A percentile compares a stretch with the other conserved stretches of the same genome.
These are phyloP conservation scores for Drosophila meridionalis DNA, from an alignment of 2,888 invertebrate species.

Conservation along the genomic window DNA sequence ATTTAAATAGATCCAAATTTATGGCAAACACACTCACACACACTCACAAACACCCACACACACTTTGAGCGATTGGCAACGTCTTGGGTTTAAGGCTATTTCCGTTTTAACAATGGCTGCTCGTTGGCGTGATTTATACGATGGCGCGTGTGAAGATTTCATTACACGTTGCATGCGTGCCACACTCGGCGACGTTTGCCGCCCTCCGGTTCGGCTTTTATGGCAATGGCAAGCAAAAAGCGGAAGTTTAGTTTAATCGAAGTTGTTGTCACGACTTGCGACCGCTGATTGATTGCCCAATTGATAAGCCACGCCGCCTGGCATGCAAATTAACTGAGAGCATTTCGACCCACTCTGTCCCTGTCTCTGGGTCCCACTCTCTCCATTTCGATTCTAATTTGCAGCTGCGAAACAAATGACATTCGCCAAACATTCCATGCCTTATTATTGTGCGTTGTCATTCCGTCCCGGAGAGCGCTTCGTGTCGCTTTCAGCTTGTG, in stretches of 20 bases:
- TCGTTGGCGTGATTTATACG: conserved; percentile 72
- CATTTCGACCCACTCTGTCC: neutral
- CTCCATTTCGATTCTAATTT: conserved; percentile 55
- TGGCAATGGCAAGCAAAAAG: conserved; percentile 25
- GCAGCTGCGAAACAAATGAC: conserved; percentile 60
- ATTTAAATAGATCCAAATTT: conserved; percentile 75
- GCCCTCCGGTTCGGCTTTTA: conserved; percentile 29
- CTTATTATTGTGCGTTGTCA: conserved; percentile 52
- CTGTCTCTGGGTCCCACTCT: neutral
- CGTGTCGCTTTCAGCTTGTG: conserved; percentile 24
- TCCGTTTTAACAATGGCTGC: conserved; percentile 70
- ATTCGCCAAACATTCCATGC: conserved; percentile 43
- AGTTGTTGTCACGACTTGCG: conserved; percentile 74
- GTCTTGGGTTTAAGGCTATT: conserved; percentile 54
- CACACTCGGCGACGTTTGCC: conserved; percentile 32
- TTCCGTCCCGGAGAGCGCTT: conserved; percentile 39
- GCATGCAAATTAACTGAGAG: conserved; percentile 53
- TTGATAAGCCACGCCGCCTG: conserved; percentile 50
- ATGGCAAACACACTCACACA: conserved; percentile 37
- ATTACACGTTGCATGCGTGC: conserved; percentile 61
- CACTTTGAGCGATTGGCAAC: conserved; percentile 60
- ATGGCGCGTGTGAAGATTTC: conserved; percentile 65
- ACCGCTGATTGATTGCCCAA: conserved; percentile 72
- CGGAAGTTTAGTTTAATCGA: conserved; percentile 79
- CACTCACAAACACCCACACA: conserved; percentile 23